Evolutionary conservation across 2,113 vertebrate species (phyloP).

Genomic region (Osmerus eperlanus): DNA sequence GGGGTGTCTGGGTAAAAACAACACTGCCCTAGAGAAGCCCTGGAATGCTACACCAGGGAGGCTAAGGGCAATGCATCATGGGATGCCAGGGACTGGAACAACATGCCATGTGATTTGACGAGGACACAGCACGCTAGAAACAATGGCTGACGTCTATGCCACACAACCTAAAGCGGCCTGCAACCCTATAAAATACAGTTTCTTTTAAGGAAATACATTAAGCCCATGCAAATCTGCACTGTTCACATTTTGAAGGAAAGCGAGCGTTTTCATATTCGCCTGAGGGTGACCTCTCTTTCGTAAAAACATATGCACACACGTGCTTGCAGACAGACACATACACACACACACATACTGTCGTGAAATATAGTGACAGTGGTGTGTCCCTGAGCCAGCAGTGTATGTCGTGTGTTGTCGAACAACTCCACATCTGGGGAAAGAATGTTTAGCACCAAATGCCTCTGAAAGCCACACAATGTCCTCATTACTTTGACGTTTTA

Average conservation of each 20-base stretch:
- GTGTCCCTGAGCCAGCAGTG: not conserved
- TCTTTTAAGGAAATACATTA: no score
- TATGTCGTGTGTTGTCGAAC: not conserved
- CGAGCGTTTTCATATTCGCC: no score
- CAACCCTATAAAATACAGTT: no score
- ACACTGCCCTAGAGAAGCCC: conserved; percentile 3
- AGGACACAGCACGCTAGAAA: no score
- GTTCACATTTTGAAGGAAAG: no score
- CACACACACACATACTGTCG: conserved; percentile 14
- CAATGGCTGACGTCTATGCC: no score
- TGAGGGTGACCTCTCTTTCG: no score
- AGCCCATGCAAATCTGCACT: no score
- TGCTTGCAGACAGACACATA: conserved; percentile 6
- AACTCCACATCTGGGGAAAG: conserved; percentile 16
- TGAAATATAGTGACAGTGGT: no score
- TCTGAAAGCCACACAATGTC: conserved; percentile 28
- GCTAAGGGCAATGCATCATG: not conserved
- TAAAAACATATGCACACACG: conserved; percentile 14
- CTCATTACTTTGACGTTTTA: conserved; percentile 20
- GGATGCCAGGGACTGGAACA: conserved; percentile 3
- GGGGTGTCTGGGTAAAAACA: conserved; percentile 17
- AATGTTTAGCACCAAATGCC: not conserved
- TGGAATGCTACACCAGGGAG: not conserved
- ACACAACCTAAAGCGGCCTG: no score
- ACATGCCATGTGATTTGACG: no score